These are phyloP conservation scores for Incurvaria masculella DNA, from an alignment of 2,888 invertebrate species.

Conservation along the genomic window DNA sequence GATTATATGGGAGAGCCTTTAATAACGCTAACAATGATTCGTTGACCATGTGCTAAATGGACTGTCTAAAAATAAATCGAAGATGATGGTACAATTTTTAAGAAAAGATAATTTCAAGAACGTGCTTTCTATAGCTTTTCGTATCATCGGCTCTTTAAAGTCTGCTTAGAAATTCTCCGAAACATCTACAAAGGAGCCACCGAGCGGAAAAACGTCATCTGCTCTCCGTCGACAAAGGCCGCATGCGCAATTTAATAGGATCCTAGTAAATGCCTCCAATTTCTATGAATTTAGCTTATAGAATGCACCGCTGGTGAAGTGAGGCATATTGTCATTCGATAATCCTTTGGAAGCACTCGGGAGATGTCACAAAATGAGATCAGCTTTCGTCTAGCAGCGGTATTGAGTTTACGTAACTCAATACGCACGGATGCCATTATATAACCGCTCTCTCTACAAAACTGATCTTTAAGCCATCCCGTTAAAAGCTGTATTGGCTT, in stretches of 20 bases:
- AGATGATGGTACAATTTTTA: too few relatives aligned
- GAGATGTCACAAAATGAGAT: slow-evolving; percentile 53
- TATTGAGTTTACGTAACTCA: slow-evolving; percentile 53
- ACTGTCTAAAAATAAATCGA: too few relatives aligned
- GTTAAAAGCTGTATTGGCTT: too few relatives aligned
- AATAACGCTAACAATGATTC: too few relatives aligned
- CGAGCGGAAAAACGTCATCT: slow-evolving; percentile 50
- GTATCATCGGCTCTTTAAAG: too few relatives aligned
- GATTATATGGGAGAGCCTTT: too few relatives aligned
- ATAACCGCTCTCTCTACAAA: too few relatives aligned
- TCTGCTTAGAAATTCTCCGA: background rate
- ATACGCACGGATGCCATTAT: slow-evolving; percentile 37
- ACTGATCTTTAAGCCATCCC: too few relatives aligned
- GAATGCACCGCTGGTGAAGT: background rate
- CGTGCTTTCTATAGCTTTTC: too few relatives aligned
- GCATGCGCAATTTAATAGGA: slow-evolving; percentile 55
- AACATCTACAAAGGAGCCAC: slow-evolving; percentile 39
- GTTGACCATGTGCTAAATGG: too few relatives aligned
- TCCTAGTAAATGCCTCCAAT: slow-evolving; percentile 42
- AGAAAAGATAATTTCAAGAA: too few relatives aligned
- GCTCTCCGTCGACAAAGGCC: slow-evolving; percentile 38
- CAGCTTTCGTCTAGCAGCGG: slow-evolving; percentile 51
- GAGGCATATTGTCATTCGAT: slow-evolving; percentile 50
- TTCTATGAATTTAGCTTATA: slow-evolving; percentile 29
- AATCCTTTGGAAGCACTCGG: slow-evolving; percentile 49